Evolutionary conservation across 1,140 invertebrate species (phyloP).

Genomic region (Halyomorpha halys): DNA sequence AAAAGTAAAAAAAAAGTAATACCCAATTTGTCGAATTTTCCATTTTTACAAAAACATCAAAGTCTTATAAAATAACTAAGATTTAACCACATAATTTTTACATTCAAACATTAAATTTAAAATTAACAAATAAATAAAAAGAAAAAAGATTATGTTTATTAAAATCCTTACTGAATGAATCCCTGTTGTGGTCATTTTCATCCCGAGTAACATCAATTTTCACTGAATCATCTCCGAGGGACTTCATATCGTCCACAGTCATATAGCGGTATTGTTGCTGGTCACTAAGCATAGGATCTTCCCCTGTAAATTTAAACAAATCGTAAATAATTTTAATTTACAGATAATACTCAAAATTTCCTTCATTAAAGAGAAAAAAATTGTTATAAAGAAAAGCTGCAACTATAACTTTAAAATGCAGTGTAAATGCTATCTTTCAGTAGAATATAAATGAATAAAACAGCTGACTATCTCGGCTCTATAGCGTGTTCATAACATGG

Average conservation of each 20-base stretch:
- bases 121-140: no score
- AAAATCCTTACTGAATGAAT: slow-evolving; percentile 36
- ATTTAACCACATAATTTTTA: no score
- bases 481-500: no score
- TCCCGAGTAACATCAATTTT: slow-evolving; percentile 62
- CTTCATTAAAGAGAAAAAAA: neutral
- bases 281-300: slow-evolving; percentile 64
- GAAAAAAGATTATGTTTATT: no score
- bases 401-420: neutral
- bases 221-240: slow-evolving; percentile 64
- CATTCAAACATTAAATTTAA: no score
- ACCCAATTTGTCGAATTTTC: no score
- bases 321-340: neutral
- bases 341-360: neutral
- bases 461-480: no score
- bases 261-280: slow-evolving; percentile 80
- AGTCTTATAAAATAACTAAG: no score
- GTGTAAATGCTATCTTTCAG: no score
- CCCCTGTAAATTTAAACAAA: slow-evolving; percentile 43
- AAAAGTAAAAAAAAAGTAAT: no score
- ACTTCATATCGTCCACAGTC: slow-evolving; percentile 74
- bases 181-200: slow-evolving; percentile 37
- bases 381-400: neutral
- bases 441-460: no score
- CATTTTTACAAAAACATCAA: no score